Percentiles rank a stretch among this genome's conserved stretches.
Conservation (phyloP, 2,113 vertebrate species). For the Puma concolor region DNA sequence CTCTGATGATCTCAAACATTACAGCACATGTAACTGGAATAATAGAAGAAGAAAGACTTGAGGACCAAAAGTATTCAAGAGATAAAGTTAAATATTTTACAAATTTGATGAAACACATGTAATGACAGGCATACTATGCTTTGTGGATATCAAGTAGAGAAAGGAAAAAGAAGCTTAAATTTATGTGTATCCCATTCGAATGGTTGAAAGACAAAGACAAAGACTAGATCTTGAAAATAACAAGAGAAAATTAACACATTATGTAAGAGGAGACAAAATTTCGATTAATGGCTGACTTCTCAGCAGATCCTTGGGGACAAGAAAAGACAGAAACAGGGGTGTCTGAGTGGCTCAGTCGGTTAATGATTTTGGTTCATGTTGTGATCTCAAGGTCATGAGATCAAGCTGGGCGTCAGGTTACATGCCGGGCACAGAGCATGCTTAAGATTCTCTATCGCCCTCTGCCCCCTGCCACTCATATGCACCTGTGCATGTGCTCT, state of each 20-base stretch:
- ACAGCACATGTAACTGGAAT: background rate
- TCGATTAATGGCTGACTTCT: background rate
- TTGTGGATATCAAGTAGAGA: background rate
- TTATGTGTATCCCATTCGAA: background rate
- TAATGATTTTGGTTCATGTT: no score
- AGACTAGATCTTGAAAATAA: background rate
- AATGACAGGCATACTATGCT: background rate
- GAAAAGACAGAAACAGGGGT: background rate
- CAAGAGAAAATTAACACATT: background rate
- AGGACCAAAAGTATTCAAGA: background rate
- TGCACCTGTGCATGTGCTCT: no score
- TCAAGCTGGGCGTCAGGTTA: no score
- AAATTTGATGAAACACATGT: background rate
- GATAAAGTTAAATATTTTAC: background rate
- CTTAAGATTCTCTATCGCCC: no score
- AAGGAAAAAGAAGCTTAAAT: background rate
- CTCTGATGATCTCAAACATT: background rate
- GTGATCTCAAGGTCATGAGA: no score
- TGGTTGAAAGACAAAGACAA: background rate
- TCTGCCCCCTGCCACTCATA: no score
- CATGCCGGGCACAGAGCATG: no score
- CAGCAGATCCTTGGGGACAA: background rate
- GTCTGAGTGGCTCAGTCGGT: no score
- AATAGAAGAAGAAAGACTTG: background rate
- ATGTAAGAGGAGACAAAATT: background rate